Conservation (phyloP, 2,797 vertebrate species). For the Myripristis jacobus region DNA sequence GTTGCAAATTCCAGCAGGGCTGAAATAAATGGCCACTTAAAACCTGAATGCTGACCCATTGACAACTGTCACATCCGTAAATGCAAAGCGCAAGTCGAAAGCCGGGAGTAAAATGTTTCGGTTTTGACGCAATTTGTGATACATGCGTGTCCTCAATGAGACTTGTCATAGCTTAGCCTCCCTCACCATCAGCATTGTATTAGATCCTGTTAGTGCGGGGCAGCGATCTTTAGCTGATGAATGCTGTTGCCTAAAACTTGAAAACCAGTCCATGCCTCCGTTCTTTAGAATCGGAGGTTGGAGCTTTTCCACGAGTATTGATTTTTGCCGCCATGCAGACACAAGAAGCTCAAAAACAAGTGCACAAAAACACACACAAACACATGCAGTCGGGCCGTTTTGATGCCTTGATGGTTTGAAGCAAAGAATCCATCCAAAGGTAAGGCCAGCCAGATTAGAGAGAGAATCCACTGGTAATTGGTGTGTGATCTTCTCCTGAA, state of each 20-base stretch:
- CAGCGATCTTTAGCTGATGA: constrained; percentile 4
- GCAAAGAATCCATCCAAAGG: constrained; percentile 34
- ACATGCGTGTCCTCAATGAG: constrained; percentile 1
- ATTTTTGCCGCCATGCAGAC: constrained; percentile 13
- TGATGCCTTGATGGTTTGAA: constrained; percentile 44
- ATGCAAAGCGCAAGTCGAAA: constrained; percentile 32
- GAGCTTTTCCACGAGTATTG: constrained; percentile 6
- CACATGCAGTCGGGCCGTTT: constrained; percentile 10
- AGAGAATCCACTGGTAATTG: constrained; percentile 63
- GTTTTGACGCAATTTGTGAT: constrained; percentile 25
- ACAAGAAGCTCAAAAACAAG: not conserved
- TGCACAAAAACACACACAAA: not conserved
- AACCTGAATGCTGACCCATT: constrained; percentile 47
- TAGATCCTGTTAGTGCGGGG: constrained; percentile 2
- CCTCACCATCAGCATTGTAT: not conserved
- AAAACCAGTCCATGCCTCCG: constrained; percentile 7
- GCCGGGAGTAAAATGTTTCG: constrained; percentile 19
- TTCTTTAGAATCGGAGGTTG: not conserved
- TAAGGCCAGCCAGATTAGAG: constrained; percentile 55
- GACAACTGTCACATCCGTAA: constrained; percentile 42
- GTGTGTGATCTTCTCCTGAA: constrained; percentile 60
- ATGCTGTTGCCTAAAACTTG: not conserved
- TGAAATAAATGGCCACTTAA: constrained; percentile 66
- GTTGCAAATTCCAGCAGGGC: constrained; percentile 43
- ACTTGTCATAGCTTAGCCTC: not conserved